These are phyloP conservation scores for Periophthalmodon schlosseri DNA, from an alignment of 2,113 vertebrate genomes.

Conservation along the genomic window DNA sequence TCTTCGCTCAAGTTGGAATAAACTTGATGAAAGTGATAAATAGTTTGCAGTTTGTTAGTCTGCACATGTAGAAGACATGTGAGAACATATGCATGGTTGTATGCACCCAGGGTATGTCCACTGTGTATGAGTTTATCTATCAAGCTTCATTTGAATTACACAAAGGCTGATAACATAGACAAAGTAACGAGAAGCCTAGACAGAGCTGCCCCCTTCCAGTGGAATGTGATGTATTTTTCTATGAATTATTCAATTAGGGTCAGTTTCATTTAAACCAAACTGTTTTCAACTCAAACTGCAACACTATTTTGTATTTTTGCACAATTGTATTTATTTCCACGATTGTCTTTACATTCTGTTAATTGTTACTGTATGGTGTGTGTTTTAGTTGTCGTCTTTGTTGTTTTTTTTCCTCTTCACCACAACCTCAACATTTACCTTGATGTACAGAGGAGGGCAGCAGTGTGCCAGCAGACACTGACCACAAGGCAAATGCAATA, in stretches of 20 bases:
- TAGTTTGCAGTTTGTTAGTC: neutral
- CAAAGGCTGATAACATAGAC: conserved; percentile 39
- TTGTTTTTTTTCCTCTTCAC: neutral
- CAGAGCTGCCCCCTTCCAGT: conserved; percentile 15
- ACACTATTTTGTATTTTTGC: neutral
- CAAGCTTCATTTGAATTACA: conserved; percentile 48
- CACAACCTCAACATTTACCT: conserved; percentile 1
- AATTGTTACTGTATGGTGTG: too few relatives aligned
- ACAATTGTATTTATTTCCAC: neutral
- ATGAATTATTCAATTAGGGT: conserved; percentile 55
- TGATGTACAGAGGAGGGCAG: neutral
- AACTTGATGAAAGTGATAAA: neutral
- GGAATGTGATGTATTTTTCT: conserved; percentile 24
- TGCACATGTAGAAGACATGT: conserved; percentile 7
- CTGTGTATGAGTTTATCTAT: conserved; percentile 28
- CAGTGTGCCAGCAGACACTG: neutral
- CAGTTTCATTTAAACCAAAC: conserved; percentile 10
- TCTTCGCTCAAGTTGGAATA: neutral
- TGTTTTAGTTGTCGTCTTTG: conserved; percentile 15
- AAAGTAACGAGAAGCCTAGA: conserved; percentile 44
- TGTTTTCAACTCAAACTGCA: neutral
- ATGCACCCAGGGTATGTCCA: conserved; percentile 33
- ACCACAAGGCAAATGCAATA: conserved; percentile 27
- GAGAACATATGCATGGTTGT: conserved; percentile 19
- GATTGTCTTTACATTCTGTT: neutral